Base-by-base conservation (phyloP, 2,113 vertebrate species). In the Elephas maximus region DNA sequence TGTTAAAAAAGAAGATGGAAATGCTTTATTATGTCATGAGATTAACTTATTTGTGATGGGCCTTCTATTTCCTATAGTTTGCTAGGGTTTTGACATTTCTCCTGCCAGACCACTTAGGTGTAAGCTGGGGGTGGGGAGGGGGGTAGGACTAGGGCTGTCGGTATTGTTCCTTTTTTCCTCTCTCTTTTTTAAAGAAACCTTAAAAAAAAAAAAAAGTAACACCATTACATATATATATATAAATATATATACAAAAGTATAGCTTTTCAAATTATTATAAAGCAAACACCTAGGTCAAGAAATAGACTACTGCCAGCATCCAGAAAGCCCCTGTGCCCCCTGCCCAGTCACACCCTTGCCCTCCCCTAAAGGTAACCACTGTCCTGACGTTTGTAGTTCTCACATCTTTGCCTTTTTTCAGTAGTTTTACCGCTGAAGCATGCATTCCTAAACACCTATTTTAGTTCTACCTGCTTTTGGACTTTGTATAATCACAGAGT, bases 21-120 rank as follows among this genome's bases (percentile, higher is more conserved):
- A 44, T 41, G 57, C 14, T 30, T 69, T 62, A 9, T 85, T 51
- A 15, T 65, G 15, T 69, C 48, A 69, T 23, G 63, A 92, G 86
- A 83, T 83, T 30, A 93, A 73, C 51, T 88, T 81, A 67, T 30
- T 88, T 80, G 17, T 85, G 82, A 80, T 65, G 79, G 51, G 69
- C 28, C 20, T 48, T 53, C 15, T n/a, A 33, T 24, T 87, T 44
- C 5, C 63, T 78, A 73, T 6, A 15, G 84, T 71, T 90, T 24
- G 6, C 77, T 48, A 30, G 44, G 2, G 15, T 76, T 67, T 77
- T 94, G 33, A 33, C 37, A 21, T 24, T 30, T 57, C 92, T 37
- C 33, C 8, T 7, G 0, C 41, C 88, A 37, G 93, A 77, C 17
- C 17, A 15, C 9, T 37, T 20, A 82, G 23, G 6, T 20, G 8